Percentiles rank a stretch among this genome's conserved stretches.
Evolutionary conservation across 2,888 invertebrate genomes (phyloP).

Genomic region (Trisateles emortualis): DNA sequence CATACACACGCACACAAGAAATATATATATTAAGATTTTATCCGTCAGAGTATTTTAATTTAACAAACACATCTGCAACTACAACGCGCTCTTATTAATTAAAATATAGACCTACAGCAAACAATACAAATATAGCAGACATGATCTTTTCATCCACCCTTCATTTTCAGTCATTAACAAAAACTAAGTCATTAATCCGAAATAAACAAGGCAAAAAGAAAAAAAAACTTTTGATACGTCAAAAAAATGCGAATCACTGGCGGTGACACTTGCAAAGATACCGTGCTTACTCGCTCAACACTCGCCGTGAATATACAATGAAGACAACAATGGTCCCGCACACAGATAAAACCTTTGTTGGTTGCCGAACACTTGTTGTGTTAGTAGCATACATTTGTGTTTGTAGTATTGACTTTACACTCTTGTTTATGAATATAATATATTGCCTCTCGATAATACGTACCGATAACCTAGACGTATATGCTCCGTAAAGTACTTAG

Average conservation of each 20-base stretch:
- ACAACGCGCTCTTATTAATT: no score
- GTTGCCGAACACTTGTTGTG: not conserved
- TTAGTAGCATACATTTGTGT: not conserved
- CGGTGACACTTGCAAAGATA: slow-evolving; percentile 46
- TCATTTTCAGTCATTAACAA: not conserved
- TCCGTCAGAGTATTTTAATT: no score
- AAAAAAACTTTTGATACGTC: slow-evolving; percentile 33
- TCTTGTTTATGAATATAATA: no score
- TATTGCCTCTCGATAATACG: no score
- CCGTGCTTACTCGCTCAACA: slow-evolving; percentile 37
- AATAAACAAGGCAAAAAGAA: slow-evolving; percentile 19
- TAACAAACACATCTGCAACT: no score
- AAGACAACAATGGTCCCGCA: slow-evolving; percentile 44
- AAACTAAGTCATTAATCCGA: slow-evolving; percentile 39
- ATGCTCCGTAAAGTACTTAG: no score
- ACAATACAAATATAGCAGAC: not conserved
- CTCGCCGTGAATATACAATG: slow-evolving; percentile 44
- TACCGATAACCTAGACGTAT: no score
- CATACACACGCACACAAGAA: no score
- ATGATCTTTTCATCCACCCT: not conserved
- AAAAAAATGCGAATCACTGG: slow-evolving; percentile 34
- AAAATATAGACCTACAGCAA: no score
- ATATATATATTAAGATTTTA: no score
- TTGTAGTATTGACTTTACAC: no score
- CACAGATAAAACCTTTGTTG: slow-evolving; percentile 44